phyloP scores from a whole-genome alignment of 2,888 invertebrate genomes.

The Eupithecia tripunctaria region DNA sequence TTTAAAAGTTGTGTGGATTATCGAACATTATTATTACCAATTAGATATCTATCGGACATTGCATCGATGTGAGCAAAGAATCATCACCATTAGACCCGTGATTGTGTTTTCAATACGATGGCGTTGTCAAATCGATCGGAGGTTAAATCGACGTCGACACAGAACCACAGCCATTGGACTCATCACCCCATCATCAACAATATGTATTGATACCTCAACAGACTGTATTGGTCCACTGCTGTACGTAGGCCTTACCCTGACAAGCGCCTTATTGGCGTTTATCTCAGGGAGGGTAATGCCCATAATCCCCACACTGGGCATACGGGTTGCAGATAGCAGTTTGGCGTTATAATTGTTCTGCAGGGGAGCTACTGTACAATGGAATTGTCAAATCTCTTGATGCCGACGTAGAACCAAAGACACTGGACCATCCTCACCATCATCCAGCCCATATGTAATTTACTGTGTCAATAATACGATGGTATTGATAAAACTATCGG shows the following conservation, averaged over 20 bases:
- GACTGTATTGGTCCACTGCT: too few relatives aligned
- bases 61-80: conserved; percentile 80
- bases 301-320: too few relatives aligned
- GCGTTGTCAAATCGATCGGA: neutral
- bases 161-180: conserved; percentile 70
- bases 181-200: conserved; percentile 49
- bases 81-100: conserved; percentile 66
- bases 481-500: conserved; percentile 35
- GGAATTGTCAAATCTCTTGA: conserved; percentile 41
- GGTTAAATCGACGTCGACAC: conserved; percentile 79
- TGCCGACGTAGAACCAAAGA: conserved; percentile 78
- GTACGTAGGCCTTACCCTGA: too few relatives aligned
- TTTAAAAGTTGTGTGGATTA: too few relatives aligned
- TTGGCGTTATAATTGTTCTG: too few relatives aligned
- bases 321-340: too few relatives aligned
- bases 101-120: conserved; percentile 1
- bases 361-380: conserved; percentile 10
- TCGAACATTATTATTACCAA: conserved; percentile 26
- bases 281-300: too few relatives aligned
- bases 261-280: too few relatives aligned
- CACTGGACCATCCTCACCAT: conserved; percentile 57
- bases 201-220: conserved; percentile 50
- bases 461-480: too few relatives aligned
- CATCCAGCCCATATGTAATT: conserved; percentile 36
- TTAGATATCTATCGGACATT: too few relatives aligned